Evolutionary conservation across 2,888 invertebrate species (phyloP), one percentile per base, ranked within the genome.

Genomic region (Matsumyia berberina): DNA sequence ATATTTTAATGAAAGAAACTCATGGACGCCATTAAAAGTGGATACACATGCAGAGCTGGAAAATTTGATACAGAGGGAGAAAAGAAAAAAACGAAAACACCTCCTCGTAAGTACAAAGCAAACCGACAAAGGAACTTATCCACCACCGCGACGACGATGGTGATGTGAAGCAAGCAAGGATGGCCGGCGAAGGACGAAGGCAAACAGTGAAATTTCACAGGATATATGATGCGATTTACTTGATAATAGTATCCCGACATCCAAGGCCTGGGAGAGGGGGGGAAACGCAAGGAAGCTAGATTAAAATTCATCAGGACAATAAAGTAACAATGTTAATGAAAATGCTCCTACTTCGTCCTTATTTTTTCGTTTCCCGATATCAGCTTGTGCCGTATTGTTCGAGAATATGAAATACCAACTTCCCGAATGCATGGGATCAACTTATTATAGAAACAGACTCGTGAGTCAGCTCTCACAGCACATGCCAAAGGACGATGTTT

Each of bases 1-100:
- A 90, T 91, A 90, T 90, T 90, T 90, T 76, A 85, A 74, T 85
- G 85, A 85, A 85, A 85, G 80, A 60, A 85, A 70, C 79, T 79
- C 79, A 74, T 79, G 85, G 85, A 73, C 70, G 53, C 85, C 85
- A 80, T 80, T 85, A 76, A 70, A 80, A 55, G 62, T 42, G 74
- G 64, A 79, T 74, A 60, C 70, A 70, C 51, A 78, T 53, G 64
- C 8, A 58, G 5, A 37, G 31, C 24, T 19, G 44, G 53, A 70
- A 69, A 39, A 46, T 69, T 69, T 62, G 51, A 58, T 44, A 64
- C 57, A 74, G 35, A 62, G 29, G 37, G 39, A 39, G 51, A 73
- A 35, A 33, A 17, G 9, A 69, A 17, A 12, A 72, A 62, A 62
- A 66, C 17, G 12, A 49, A 19, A 42, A 35, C 51, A 70, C 17